Evolutionary conservation across 2,797 vertebrate species (phyloP), one percentile per base, ranked within the genome.

Genomic region (Pseudochromis fuscus): DNA sequence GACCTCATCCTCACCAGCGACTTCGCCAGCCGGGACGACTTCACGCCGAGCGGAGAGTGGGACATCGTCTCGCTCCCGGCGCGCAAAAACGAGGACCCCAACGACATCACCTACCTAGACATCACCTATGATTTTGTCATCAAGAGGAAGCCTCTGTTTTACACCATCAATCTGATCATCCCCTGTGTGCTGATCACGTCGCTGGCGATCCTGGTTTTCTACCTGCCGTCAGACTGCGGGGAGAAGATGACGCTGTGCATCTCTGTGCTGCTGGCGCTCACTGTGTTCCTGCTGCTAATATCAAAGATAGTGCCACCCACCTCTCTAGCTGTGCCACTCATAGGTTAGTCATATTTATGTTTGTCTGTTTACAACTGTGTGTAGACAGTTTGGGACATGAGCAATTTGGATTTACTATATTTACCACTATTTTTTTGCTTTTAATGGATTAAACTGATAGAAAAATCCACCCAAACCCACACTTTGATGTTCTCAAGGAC

Each of bases 291-390:
- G 62, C 89, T 95, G 75, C 91, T 95, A 13, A 95, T 95, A 73
- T 95, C 94, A 13, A 95, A 95, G 88, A 95, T 95, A 2, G 94
- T 95, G 16, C 95, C 94, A 0, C 94, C 94, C 7, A 95, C 95
- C 30, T 95, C 95, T 21, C 84, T 95, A 1, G 95, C 94, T 5
- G 95, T 95, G 46, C 95, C 95, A 2, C 93, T 95, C 18, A 94
- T 95, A 72, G 94, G 92, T 93, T 46, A 83, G 90, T 90, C 19
- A 23, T 33, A 1, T 61, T 40, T 9, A 5, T 21, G 15, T 50
- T 38, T 21, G 6, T 77, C 23, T 61, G 8, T 35, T 30, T 58
- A n/a, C 33, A 18, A 15, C 15, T 50, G n/a, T 58, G 12, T 51
- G 23, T 51, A 40, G 48, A 50, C 2, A 31, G 44, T n/a, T 21